phyloP scores from a whole-genome alignment of 2,797 vertebrate genomes.

The Poeciliopsis turneri region DNA sequence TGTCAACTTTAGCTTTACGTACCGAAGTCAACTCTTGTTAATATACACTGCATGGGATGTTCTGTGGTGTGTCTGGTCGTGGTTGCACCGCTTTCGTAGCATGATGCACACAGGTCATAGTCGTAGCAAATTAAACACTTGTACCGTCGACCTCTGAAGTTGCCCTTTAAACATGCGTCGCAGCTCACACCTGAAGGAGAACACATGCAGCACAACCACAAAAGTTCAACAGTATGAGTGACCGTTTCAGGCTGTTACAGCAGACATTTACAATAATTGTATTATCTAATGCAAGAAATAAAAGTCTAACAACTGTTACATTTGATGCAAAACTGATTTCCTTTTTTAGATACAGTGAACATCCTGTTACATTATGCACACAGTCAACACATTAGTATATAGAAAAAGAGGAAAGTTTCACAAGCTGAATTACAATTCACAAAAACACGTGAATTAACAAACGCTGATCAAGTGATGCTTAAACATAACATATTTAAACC shows the following conservation, averaged over 20 bases:
- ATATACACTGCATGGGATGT: slow-evolving; percentile 99
- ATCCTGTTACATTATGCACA: not conserved
- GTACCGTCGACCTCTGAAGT: slow-evolving; percentile 97
- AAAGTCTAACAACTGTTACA: not conserved
- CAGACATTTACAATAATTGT: not conserved
- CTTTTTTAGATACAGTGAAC: not conserved
- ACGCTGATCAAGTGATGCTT: not conserved
- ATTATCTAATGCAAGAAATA: no score
- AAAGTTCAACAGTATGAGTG: not conserved
- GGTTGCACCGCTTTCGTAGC: slow-evolving; percentile 98
- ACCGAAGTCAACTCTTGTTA: slow-evolving; percentile 99
- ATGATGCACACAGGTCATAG: slow-evolving; percentile 98
- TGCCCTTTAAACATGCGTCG: slow-evolving; percentile 99
- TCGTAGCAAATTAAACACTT: slow-evolving; percentile 99
- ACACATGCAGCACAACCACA: not conserved
- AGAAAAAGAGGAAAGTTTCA: not conserved
- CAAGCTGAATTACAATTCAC: not conserved
- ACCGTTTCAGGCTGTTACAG: not conserved
- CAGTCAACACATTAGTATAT: not conserved
- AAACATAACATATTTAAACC: not conserved
- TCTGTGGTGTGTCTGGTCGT: slow-evolving; percentile 98
- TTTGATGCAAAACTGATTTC: not conserved
- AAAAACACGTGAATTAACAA: not conserved
- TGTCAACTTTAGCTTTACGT: slow-evolving; percentile 21
- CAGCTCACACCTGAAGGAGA: slow-evolving; percentile 93